A percentile compares a stretch with the other conserved stretches of the same genome.
Evolutionary conservation across 2,113 vertebrate species (phyloP).

Genomic region (Indicator indicator): DNA sequence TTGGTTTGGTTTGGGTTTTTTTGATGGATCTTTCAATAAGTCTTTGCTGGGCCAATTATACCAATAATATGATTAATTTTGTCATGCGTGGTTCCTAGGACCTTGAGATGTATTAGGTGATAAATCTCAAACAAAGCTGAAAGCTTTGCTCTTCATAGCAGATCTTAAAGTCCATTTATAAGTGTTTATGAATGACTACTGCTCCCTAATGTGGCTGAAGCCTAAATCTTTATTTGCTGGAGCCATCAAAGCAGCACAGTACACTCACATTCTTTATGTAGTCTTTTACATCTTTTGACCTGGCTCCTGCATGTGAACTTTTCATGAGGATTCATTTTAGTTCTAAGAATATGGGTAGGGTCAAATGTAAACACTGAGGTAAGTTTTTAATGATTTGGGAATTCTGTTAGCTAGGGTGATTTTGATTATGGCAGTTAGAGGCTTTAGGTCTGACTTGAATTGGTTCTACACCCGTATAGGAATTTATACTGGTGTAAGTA

Average conservation of each 20-base stretch:
- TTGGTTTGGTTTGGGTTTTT: neutral
- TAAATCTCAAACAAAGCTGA: slow-evolving; percentile 7
- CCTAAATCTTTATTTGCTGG: neutral
- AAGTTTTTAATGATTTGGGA: slow-evolving; percentile 1
- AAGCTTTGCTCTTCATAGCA: neutral
- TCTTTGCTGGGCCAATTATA: neutral
- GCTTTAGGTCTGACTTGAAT: neutral
- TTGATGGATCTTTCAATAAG: neutral
- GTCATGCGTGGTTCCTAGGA: neutral
- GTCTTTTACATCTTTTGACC: neutral
- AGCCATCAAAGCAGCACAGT: neutral
- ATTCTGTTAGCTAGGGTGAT: slow-evolving; percentile 6
- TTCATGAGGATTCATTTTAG: slow-evolving; percentile 11
- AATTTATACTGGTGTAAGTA: slow-evolving; percentile 10
- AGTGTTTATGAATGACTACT: neutral
- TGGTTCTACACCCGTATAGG: neutral
- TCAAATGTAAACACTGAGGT: neutral
- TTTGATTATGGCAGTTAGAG: neutral
- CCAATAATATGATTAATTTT: neutral
- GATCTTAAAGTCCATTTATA: neutral
- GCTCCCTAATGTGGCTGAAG: neutral
- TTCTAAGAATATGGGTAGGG: neutral
- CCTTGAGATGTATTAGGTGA: neutral
- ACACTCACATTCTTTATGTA: neutral
- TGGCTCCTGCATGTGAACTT: neutral